Conservation (phyloP, 2,797 vertebrate genomes). For the Gobionotothen gibberifrons region DNA sequence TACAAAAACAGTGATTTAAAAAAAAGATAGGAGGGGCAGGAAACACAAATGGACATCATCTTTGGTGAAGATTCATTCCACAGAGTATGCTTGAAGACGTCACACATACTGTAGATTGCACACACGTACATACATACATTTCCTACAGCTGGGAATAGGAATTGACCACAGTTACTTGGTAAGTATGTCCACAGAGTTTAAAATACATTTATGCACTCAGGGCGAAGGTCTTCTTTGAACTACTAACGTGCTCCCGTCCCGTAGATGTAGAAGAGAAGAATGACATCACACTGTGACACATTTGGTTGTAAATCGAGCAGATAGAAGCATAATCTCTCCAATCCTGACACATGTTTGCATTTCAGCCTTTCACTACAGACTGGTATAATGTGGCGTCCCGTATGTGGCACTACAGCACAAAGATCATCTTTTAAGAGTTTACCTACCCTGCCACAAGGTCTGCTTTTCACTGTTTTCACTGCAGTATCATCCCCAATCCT, state of each 20-base stretch:
- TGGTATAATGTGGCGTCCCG: constrained; percentile 30
- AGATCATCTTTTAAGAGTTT: constrained; percentile 33
- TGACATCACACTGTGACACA: constrained; percentile 56
- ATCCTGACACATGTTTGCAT: constrained; percentile 27
- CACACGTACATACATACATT: constrained; percentile 16
- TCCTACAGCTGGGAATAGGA: constrained; percentile 46
- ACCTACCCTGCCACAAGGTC: constrained; percentile 40
- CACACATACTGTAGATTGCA: constrained; percentile 36
- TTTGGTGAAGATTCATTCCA: constrained; percentile 86
- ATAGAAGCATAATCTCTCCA: constrained; percentile 18
- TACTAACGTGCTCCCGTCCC: constrained; percentile 35
- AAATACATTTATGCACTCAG: constrained; percentile 32
- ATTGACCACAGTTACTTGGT: constrained; percentile 38
- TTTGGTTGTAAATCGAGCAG: constrained; percentile 41
- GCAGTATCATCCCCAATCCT: constrained; percentile 29
- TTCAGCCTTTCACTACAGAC: constrained; percentile 37
- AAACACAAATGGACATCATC: constrained; percentile 81
- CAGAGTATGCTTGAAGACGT: constrained; percentile 68
- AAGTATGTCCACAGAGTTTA: constrained; percentile 28
- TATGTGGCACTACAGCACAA: constrained; percentile 40
- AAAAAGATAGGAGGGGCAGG: constrained; percentile 35
- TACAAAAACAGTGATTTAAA: constrained; percentile 62
- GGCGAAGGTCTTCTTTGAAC: constrained; percentile 25
- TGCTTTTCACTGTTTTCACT: constrained; percentile 7
- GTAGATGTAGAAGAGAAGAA: constrained; percentile 21